These are phyloP conservation scores for Tubulanus polymorphus DNA, from an alignment of 2,888 invertebrate genomes.

Conservation along the genomic window DNA sequence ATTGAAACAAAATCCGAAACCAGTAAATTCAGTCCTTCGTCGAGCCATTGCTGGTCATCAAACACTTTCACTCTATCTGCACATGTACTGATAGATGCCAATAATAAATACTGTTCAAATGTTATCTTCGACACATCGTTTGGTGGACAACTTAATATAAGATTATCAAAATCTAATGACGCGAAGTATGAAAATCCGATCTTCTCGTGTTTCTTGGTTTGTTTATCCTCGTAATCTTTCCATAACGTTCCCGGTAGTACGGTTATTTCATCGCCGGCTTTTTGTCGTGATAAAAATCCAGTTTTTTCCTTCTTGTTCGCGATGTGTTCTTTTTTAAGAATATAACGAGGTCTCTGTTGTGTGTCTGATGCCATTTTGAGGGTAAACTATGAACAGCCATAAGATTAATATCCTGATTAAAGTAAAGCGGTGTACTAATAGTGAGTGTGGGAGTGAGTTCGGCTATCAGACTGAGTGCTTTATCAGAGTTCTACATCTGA, in stretches of 20 bases:
- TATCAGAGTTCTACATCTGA: too few relatives aligned
- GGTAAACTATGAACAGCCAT: neutral
- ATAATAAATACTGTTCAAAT: neutral
- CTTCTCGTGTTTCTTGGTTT: slow-evolving; percentile 1
- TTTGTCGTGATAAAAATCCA: neutral
- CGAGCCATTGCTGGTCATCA: neutral
- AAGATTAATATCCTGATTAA: too few relatives aligned
- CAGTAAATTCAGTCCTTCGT: neutral
- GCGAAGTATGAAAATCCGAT: neutral
- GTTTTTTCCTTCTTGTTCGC: slow-evolving; percentile 1
- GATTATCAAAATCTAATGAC: neutral
- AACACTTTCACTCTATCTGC: slow-evolving; percentile 1
- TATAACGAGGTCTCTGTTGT: neutral
- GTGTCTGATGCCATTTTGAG: neutral
- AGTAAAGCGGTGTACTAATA: too few relatives aligned
- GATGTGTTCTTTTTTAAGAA: slow-evolving; percentile 1
- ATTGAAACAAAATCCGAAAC: neutral
- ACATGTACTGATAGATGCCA: neutral
- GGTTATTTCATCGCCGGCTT: slow-evolving; percentile 1
- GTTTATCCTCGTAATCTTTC: neutral
- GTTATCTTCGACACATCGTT: neutral
- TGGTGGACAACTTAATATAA: slow-evolving; percentile 1
- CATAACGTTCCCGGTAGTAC: neutral
- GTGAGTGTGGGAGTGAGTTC: too few relatives aligned
- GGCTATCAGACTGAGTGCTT: too few relatives aligned